phyloP scores from a whole-genome alignment of 2,888 invertebrate species.

The Gastrophysa polygoni region DNA sequence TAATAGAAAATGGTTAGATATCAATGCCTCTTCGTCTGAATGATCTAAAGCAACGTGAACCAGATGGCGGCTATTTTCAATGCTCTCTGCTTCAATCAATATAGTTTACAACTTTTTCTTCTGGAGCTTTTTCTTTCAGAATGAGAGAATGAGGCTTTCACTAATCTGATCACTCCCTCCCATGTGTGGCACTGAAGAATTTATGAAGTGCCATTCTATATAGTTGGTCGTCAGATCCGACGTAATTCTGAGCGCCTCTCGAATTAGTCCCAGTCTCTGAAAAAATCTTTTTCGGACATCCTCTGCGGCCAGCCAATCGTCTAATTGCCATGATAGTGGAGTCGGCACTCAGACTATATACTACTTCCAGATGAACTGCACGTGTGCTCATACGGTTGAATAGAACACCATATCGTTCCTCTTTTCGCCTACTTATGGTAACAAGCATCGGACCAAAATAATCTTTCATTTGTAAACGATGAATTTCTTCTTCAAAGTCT shows the following conservation, averaged over 20 bases:
- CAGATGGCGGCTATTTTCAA: not conserved
- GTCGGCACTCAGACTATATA: conserved; percentile 9
- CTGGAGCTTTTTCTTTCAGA: not conserved
- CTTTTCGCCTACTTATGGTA: not conserved
- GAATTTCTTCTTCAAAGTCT: not conserved
- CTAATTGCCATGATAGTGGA: conserved; percentile 15
- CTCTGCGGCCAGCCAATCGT: not conserved
- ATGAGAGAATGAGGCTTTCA: not conserved
- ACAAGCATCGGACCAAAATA: not conserved
- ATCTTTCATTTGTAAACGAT: not conserved
- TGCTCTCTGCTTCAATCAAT: not conserved
- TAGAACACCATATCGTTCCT: conserved; percentile 8
- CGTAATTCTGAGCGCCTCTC: not conserved
- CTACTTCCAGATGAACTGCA: conserved; percentile 24
- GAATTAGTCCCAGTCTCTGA: not conserved
- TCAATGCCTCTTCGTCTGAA: not conserved
- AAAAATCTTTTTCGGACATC: not conserved
- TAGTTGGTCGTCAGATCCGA: not conserved
- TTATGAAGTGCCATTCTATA: not conserved
- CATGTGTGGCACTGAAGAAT: not conserved
- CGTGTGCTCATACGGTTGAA: conserved; percentile 17
- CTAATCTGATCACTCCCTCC: not conserved
- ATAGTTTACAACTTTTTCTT: not conserved
- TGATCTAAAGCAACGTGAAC: not conserved
- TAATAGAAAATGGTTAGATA: not conserved